phyloP scores from a whole-genome alignment of 2,888 invertebrate species.

The Brenthis ino region DNA sequence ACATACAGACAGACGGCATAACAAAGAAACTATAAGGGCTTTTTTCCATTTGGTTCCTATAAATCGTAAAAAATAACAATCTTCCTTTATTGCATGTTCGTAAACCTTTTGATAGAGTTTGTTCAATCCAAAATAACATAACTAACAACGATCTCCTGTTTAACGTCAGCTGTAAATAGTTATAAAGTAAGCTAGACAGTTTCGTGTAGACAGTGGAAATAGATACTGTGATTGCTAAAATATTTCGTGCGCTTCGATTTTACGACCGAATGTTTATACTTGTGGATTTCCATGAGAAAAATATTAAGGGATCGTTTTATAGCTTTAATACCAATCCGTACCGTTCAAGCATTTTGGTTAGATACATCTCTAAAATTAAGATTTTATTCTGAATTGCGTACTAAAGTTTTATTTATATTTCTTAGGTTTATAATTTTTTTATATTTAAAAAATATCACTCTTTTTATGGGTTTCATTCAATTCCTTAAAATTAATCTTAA shows the following conservation, averaged over 20 bases:
- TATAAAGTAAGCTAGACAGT: conserved; percentile 25
- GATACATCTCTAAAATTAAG: not conserved
- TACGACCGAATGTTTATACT: conserved; percentile 24
- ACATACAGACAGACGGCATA: too few relatives aligned
- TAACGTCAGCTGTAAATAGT: conserved; percentile 22
- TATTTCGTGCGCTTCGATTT: conserved; percentile 32
- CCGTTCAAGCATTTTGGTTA: not conserved
- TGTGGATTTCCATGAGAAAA: conserved; percentile 26
- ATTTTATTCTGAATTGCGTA: not conserved
- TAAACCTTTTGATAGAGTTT: conserved; percentile 18
- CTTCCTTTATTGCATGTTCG: not conserved
- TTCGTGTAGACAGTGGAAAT: conserved; percentile 26
- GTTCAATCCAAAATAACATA: conserved; percentile 14
- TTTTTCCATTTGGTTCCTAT: not conserved
- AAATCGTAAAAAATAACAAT: not conserved
- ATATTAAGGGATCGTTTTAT: conserved; percentile 29
- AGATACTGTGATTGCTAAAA: conserved; percentile 27
- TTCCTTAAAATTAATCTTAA: too few relatives aligned
- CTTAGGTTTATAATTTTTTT: not conserved
- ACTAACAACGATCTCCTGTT: conserved; percentile 6
- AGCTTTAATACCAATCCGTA: conserved; percentile 3
- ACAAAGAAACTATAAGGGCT: too few relatives aligned
- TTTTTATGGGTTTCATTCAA: too few relatives aligned
- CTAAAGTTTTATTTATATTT: not conserved
- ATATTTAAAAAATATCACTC: not conserved